Evolutionary conservation across 2,113 vertebrate genomes (phyloP), one percentile per base, ranked within the genome.

Genomic region (Proterorhinus semilunaris): DNA sequence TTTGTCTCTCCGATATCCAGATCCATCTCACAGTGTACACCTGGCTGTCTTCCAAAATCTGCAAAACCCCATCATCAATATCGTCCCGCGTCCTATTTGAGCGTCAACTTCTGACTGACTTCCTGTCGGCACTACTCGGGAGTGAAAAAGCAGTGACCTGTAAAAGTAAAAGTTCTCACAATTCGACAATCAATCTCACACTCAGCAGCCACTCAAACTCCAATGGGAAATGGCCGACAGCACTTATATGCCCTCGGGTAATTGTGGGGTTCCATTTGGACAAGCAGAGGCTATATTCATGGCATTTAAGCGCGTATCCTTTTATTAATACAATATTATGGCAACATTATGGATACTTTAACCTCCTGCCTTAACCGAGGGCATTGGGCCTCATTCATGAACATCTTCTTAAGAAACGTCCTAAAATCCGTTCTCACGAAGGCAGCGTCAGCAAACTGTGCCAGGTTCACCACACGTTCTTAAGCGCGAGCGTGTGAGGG

Each of bases 141-240:
- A 47, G 27, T 58, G 6, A 65, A 47, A 62, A 63, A 44, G 65
- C 65, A 79, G 45, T 54, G 71, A 80, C 72, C 74, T 82, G 74
- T 78, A 61, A 44, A 66, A 73, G 54, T 66, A 69, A 66, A 70
- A 73, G 58, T 49, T 64, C 27, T 52, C 27, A 44, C 51, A 79
- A 79, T 71, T 75, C 79, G 78, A 62, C 69, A 85, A 81, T 90
- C 68, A 80, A 73, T 76, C 63, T 74, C 63, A 71, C 46, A n/a
- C 8, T 69, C 62, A 65, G 68, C 70, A 69, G 43, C 36, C 66
- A 62, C 71, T 78, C 69, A n/a, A 21, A 49, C 82, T 68, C 1
- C 10, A 21, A 4, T 65, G 57, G 63, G 68, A 75, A 71, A 44
- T 70, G 49, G 48, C 65, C 67, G 66, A 72, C 62, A 17, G 66